A percentile compares a stretch with the other conserved stretches of the same genome.
phyloP scores from a whole-genome alignment of 2,888 invertebrate species.

The Tachina fera region DNA sequence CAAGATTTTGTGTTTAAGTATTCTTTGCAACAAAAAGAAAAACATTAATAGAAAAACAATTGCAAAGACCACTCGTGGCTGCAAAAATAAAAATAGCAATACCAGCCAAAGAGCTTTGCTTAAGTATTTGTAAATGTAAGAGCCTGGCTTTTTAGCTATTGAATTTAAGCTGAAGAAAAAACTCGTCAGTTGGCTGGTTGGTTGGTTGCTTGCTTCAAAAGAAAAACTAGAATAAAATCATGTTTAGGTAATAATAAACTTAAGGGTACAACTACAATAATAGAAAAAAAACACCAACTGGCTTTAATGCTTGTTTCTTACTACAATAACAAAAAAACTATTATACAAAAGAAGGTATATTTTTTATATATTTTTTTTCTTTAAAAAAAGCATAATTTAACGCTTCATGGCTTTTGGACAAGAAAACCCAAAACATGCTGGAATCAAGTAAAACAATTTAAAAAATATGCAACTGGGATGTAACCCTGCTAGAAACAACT shows the following conservation, averaged over 20 bases:
- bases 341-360: slow-evolving; percentile 48
- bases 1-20: slow-evolving; percentile 25
- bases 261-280: slow-evolving; percentile 46
- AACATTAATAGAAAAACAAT: neutral
- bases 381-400: slow-evolving; percentile 60
- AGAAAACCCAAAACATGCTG: slow-evolving; percentile 43
- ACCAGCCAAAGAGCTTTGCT: neutral
- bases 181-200: slow-evolving; percentile 43
- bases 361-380: neutral
- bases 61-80: slow-evolving; percentile 27
- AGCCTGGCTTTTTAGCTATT: slow-evolving; percentile 36
- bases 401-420: slow-evolving; percentile 62
- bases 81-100: slow-evolving; percentile 10
- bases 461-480: slow-evolving; percentile 18
- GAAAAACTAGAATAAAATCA: slow-evolving; percentile 67
- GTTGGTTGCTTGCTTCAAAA: slow-evolving; percentile 23
- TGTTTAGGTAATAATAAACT: slow-evolving; percentile 60
- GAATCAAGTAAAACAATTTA: slow-evolving; percentile 25
- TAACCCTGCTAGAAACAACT: neutral
- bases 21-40: slow-evolving; percentile 27
- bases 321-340: neutral
- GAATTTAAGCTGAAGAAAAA: slow-evolving; percentile 15
- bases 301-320: slow-evolving; percentile 8
- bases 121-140: neutral
- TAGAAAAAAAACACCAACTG: slow-evolving; percentile 30